Percentiles rank a stretch among this genome's conserved stretches.
Conservation (phyloP, 2,113 vertebrate genomes). For the Otolemur garnettii region DNA sequence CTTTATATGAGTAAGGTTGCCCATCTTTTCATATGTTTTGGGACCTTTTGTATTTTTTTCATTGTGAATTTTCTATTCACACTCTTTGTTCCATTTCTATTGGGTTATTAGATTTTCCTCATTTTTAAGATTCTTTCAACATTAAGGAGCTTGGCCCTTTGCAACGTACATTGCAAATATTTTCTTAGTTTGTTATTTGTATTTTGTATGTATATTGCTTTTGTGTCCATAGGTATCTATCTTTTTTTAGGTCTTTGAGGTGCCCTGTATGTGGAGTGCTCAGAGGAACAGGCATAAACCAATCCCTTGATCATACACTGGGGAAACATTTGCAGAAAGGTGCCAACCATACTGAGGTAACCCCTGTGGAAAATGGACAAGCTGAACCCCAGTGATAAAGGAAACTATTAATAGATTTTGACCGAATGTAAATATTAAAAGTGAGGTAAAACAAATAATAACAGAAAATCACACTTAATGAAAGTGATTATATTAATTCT, state of each 20-base stretch:
- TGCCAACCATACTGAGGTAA: neutral
- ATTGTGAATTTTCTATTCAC: neutral
- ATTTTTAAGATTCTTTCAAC: neutral
- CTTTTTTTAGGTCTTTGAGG: neutral
- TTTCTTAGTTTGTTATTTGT: constrained; percentile 43
- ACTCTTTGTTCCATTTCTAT: neutral
- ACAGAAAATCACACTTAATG: constrained; percentile 6
- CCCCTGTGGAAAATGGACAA: neutral
- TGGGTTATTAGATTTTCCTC: neutral
- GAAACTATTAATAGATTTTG: constrained; percentile 56
- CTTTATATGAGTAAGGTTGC: neutral
- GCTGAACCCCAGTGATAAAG: constrained; percentile 14
- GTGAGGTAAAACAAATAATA: constrained; percentile 15
- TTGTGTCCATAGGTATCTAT: neutral
- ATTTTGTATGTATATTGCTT: neutral
- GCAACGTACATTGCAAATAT: neutral
- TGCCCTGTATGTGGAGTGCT: neutral
- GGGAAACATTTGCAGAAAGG: neutral
- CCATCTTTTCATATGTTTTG: neutral
- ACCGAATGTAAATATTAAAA: constrained; percentile 1
- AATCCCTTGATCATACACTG: neutral
- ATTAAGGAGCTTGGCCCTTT: neutral
- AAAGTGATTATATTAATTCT: constrained; percentile 58
- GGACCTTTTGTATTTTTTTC: neutral
- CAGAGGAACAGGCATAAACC: neutral